Conservation (phyloP, 2,797 vertebrate genomes). For the Typhlichthys subterraneus region DNA sequence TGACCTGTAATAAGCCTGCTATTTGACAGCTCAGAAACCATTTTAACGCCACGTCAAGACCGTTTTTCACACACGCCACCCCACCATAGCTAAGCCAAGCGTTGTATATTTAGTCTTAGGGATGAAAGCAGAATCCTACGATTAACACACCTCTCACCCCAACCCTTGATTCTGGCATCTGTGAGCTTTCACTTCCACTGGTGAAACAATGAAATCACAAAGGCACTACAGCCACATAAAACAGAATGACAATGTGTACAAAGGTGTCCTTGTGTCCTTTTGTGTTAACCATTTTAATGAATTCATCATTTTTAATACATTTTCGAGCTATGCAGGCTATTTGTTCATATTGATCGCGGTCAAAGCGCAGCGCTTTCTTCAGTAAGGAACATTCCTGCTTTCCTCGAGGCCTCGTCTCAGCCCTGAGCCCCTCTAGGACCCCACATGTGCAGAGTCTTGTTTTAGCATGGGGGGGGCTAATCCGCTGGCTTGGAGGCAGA, state of each 20-base stretch:
- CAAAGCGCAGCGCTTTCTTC: background rate
- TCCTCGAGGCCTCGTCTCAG: conserved; percentile 7
- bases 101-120: conserved; percentile 57
- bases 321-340: no score
- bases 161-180: conserved; percentile 70
- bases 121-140: conserved; percentile 57
- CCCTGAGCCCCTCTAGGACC: conserved; percentile 11
- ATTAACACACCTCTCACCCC: conserved; percentile 68
- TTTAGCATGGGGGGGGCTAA: conserved; percentile 21
- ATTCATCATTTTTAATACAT: no score
- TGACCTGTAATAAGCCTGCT: conserved; percentile 43
- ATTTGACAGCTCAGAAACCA: conserved; percentile 53
- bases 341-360: no score
- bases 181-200: conserved; percentile 55
- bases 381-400: conserved; percentile 26
- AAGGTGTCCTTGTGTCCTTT: conserved; percentile 32
- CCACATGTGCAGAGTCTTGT: conserved; percentile 1
- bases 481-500: conserved; percentile 42
- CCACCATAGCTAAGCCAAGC: conserved; percentile 30
- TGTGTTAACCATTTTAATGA: no score
- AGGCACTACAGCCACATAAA: conserved; percentile 1
- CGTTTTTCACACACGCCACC: conserved; percentile 23
- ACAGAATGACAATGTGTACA: conserved; percentile 31
- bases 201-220: conserved; percentile 41
- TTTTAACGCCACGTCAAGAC: conserved; percentile 51